Base-by-base conservation (phyloP, 2,113 vertebrate genomes). In the Hypomesus transpacificus region DNA sequence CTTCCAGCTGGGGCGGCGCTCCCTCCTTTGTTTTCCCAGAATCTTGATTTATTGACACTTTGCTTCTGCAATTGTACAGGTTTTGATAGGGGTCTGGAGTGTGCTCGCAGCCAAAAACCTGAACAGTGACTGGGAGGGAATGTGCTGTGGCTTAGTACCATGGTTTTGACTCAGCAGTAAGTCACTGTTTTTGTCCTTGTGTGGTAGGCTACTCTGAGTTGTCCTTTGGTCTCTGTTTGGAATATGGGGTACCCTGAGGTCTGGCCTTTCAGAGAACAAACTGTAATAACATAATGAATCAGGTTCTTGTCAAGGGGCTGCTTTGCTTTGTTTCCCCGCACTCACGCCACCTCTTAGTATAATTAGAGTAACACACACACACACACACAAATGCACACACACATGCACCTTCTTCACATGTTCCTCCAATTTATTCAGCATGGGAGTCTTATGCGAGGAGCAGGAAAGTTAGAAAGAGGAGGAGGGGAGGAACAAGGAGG, bases 351-450 rank as follows among this genome's bases (percentile, higher is more conserved):
- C 39, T 46, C 39, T 46, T 46, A 9, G 39, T 46, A 46, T 46
- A 13, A 46, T 46, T 46, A 26, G 2, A 6, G 1, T 34, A 6
- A 6, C 31, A 34, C 39, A 46, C 39, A 34, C 39, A 46, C 39
- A 46, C 39, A 46, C 39, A 46, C 39, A 46, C 39, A 46, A 13
- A 11, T 11, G 39, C 39, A 11, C 39, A 46, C 31, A 17, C 17
- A 13, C 13, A 17, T 53, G 17, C 21, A 3, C n/a, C 4, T 18
- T 46, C 62, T 20, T 22, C 62, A 70, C 34, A 66, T 24, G 39
- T 52, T 54, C 5, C 21, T 54, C 22, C 75, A 77, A 87, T 76
- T 82, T 79, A 76, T 83, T 77, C 71, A 64, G 71, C 70, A 61
- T 16, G 17, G 28, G 70, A 71, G 46, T 11, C 79, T 79, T 78